Conservation (phyloP, 2,888 invertebrate genomes). For the Acanthopleura granulata region DNA sequence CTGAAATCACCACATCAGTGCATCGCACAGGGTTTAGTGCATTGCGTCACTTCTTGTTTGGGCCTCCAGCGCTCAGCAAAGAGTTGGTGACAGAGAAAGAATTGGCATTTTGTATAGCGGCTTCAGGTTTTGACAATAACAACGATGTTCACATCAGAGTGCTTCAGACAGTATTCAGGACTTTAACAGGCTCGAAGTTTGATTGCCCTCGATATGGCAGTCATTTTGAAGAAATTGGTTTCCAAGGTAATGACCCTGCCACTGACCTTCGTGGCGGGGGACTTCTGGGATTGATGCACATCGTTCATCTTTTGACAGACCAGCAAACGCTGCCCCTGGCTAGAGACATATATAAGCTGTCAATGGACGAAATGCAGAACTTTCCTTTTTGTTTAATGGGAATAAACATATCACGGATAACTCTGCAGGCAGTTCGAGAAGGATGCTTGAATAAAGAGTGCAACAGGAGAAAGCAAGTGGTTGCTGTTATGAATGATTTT, state of each 20-base stretch:
- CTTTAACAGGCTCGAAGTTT: constrained; percentile 69
- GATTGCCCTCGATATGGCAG: constrained; percentile 71
- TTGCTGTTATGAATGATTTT: constrained; percentile 70
- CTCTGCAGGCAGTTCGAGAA: constrained; percentile 71
- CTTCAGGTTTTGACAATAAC: constrained; percentile 70
- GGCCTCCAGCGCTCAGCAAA: constrained; percentile 69
- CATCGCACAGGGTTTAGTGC: constrained; percentile 56
- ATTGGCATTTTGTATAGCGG: constrained; percentile 71
- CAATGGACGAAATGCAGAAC: constrained; percentile 71
- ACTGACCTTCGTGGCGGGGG: constrained; percentile 74
- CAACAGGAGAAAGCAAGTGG: constrained; percentile 65
- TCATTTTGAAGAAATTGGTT: constrained; percentile 75
- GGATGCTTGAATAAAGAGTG: constrained; percentile 72
- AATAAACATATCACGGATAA: constrained; percentile 73
- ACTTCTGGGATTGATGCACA: constrained; percentile 71
- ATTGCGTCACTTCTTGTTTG: constrained; percentile 65
- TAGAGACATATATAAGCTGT: constrained; percentile 70
- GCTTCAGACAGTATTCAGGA: constrained; percentile 71
- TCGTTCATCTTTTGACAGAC: constrained; percentile 70
- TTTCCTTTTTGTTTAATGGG: constrained; percentile 74
- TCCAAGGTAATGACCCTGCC: constrained; percentile 73
- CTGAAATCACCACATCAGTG: constrained; percentile 41
- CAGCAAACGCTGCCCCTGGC: constrained; percentile 63
- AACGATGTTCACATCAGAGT: constrained; percentile 69
- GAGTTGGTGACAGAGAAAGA: constrained; percentile 68